A percentile compares a stretch with the other conserved stretches of the same genome.
phyloP scores from a whole-genome alignment of 2,888 invertebrate species.

The Macroteleia sp. region DNA sequence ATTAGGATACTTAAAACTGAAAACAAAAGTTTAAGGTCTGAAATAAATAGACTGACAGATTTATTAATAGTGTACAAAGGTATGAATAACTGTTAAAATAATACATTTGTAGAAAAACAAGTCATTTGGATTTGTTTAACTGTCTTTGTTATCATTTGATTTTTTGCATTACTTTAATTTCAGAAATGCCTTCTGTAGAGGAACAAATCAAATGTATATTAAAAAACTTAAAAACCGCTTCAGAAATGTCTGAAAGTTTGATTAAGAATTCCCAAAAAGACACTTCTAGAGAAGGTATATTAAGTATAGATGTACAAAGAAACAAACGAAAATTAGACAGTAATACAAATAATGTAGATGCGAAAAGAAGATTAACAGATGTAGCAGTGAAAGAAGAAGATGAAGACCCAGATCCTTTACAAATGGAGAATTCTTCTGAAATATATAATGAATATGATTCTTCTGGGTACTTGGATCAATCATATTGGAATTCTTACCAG shows the following conservation, averaged over 20 bases:
- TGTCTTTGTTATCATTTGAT: no score
- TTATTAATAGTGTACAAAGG: conserved; percentile 44
- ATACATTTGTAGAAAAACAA: no score
- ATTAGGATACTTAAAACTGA: conserved; percentile 43
- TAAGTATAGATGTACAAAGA: conserved; percentile 6
- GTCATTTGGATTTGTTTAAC: no score
- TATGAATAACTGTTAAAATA: not conserved
- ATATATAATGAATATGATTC: conserved; percentile 42
- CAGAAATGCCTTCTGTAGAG: conserved; percentile 51
- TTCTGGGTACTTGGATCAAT: conserved; percentile 34
- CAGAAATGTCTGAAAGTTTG: conserved; percentile 38
- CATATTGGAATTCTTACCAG: conserved; percentile 38
- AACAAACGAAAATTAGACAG: conserved; percentile 33
- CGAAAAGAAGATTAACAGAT: conserved; percentile 4
- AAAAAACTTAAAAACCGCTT: conserved; percentile 42
- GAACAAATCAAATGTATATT: conserved; percentile 47
- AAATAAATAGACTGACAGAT: conserved; percentile 31
- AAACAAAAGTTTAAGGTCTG: conserved; percentile 36
- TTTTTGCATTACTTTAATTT: not conserved
- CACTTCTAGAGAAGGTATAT: not conserved
- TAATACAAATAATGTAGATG: conserved; percentile 8
- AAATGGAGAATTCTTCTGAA: conserved; percentile 19
- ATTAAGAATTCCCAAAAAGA: conserved; percentile 28
- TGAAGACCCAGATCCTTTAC: conserved; percentile 9
- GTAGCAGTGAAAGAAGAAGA: conserved; percentile 31